These are phyloP conservation scores for Paradisaea rubra DNA, from an alignment of 2,113 vertebrate species.

Conservation along the genomic window DNA sequence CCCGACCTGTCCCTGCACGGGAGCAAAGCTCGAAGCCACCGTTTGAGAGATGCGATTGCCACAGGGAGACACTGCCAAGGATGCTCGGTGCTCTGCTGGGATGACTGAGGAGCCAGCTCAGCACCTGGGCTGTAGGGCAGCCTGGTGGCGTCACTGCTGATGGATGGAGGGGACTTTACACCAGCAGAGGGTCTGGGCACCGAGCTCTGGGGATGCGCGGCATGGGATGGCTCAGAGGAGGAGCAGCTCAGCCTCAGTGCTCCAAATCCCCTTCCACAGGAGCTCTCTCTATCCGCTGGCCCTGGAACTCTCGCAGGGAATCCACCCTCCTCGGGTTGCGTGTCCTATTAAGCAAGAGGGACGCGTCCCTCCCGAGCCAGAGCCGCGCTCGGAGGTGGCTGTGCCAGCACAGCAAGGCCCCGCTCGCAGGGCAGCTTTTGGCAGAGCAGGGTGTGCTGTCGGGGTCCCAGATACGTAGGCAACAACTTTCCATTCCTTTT, in stretches of 20 bases:
- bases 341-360: background rate
- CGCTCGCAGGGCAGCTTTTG: background rate
- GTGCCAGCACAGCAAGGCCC: background rate
- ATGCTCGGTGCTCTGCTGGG: background rate
- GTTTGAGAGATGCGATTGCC: background rate
- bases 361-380: background rate
- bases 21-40: background rate
- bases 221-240: background rate
- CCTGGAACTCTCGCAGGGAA: background rate
- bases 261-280: background rate
- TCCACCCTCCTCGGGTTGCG: background rate
- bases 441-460: background rate
- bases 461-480: background rate
- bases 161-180: background rate
- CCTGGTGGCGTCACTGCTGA: accelerated
- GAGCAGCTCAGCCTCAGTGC: background rate
- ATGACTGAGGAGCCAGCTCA: background rate
- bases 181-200: background rate
- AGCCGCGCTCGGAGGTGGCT: background rate
- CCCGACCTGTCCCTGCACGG: background rate
- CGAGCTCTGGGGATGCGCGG: accelerated
- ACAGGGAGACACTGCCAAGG: background rate
- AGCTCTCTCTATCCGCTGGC: background rate
- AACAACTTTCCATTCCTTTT: background rate
- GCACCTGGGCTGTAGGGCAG: background rate